Evolutionary conservation across 2,888 invertebrate species (phyloP).

Genomic region (Rhagium mordax): DNA sequence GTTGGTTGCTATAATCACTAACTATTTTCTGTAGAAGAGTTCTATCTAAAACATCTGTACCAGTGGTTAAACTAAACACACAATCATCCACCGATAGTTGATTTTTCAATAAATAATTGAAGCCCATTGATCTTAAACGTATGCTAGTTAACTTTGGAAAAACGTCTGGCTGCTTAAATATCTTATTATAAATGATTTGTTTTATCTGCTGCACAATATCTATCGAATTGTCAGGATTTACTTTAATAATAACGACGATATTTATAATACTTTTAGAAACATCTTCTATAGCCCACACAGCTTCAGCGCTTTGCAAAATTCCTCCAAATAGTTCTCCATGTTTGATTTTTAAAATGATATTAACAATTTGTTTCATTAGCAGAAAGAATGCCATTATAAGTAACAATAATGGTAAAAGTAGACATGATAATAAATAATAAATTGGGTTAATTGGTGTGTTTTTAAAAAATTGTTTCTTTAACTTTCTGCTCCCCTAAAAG

Average conservation of each 20-base stretch:
- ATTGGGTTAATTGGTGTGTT: neutral
- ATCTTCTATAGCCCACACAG: slow-evolving; percentile 73
- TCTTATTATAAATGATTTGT: neutral
- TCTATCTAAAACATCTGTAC: neutral
- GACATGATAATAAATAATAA: neutral
- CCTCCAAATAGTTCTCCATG: slow-evolving; percentile 68
- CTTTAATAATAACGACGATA: slow-evolving; percentile 41
- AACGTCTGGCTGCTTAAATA: neutral
- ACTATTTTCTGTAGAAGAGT: slow-evolving; percentile 5
- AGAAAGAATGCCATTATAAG: neutral
- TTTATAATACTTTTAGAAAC: slow-evolving; percentile 71
- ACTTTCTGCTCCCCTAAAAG: neutral
- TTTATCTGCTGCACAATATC: neutral
- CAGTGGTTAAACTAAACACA: neutral
- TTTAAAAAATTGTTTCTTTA: neutral
- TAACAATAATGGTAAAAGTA: neutral
- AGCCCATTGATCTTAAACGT: slow-evolving; percentile 67
- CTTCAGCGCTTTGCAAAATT: slow-evolving; percentile 72
- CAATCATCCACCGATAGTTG: slow-evolving; percentile 58
- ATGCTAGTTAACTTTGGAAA: slow-evolving; percentile 33
- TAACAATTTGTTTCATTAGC: slow-evolving; percentile 47
- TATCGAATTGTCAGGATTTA: neutral
- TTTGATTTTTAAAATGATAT: slow-evolving; percentile 47
- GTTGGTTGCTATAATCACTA: slow-evolving; percentile 27
- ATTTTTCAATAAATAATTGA: slow-evolving; percentile 71